These are phyloP conservation scores for Menura novaehollandiae DNA, from an alignment of 2,113 vertebrate species.

Conservation along the genomic window DNA sequence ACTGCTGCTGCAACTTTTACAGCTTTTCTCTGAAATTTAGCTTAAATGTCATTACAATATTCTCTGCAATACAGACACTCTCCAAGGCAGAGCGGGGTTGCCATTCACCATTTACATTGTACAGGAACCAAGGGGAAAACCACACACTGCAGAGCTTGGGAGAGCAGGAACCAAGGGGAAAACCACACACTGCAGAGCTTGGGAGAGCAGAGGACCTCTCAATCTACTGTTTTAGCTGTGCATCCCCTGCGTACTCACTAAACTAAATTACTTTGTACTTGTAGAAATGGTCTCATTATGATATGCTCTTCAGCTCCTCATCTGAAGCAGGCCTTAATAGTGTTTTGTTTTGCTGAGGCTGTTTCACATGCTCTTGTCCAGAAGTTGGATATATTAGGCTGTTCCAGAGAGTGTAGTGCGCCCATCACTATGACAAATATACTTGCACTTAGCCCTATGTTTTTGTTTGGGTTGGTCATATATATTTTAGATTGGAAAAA, in stretches of 20 bases:
- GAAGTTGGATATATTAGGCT: background rate
- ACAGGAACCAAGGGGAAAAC: accelerated
- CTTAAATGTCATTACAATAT: background rate
- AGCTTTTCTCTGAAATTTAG: background rate
- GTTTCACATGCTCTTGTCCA: background rate
- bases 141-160: background rate
- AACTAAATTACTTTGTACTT: background rate
- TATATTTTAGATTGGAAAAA: background rate
- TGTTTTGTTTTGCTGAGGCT: background rate
- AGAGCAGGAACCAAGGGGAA: accelerated
- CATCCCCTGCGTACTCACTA: accelerated
- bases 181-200: background rate
- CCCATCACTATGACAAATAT: background rate
- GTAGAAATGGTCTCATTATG: background rate
- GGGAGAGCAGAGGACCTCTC: background rate
- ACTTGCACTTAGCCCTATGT: background rate
- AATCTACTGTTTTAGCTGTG: background rate
- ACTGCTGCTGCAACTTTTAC: background rate
- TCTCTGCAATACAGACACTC: background rate
- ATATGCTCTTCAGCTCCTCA: background rate
- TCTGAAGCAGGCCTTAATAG: background rate
- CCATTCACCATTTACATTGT: background rate
- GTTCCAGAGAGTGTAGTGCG: background rate
- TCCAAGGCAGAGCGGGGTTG: background rate
- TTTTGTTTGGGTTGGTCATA: background rate